Evolutionary conservation across 37 sponge, comb jelly and placozoan species (phyloP), one percentile per base, ranked within the genome.

Genomic region (Bolinopsis microptera): DNA sequence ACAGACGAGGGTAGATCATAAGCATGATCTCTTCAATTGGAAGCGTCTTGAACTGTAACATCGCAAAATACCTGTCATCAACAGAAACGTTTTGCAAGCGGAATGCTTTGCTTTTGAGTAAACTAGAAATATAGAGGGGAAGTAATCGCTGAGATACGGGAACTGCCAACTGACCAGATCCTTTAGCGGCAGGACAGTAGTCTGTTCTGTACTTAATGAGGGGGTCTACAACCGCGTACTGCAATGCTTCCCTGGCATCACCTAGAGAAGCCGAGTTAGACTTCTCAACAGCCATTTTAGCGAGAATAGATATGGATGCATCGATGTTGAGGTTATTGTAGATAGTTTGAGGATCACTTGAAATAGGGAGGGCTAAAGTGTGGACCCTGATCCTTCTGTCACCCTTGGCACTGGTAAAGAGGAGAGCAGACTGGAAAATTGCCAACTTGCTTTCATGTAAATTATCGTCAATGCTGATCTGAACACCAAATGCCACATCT

Each of bases 261-360:
- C 97, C 99, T 0, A 98, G 93, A 38, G 94, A 94, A 28, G 96
- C 93, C 67, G 93, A 94, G 48, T 88, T 68, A 22, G 93, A 69
- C 88, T 96, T 93, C 93, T 98, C 96, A 13, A 95, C 96, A 37
- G 95, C 97, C 97, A 98, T 96, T 93, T 97, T 98, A n/a, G 96
- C 95, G n/a, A 98, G 94, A 2, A 96, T 39, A 0, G 93, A 94
- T 13, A 96, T 68, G 32, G 96, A 95, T 48, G 96, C 96, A 35
- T 93, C 93, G 27, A 95, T 94, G 77, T 98, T 96, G 28, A 94
- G 93, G n/a, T 93, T 69, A 38, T 95, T 94, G 70, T 96, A 97
- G 61, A 98, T 93, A 30, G 95, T 94, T 26, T 95, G 70, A 16
- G 94, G 95, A 32, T 96, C 94, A 69, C 75, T 94, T 27, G 95